phyloP scores from a whole-genome alignment of 92 coral and sea anemone genomes.

The Phymanthus crucifer region DNA sequence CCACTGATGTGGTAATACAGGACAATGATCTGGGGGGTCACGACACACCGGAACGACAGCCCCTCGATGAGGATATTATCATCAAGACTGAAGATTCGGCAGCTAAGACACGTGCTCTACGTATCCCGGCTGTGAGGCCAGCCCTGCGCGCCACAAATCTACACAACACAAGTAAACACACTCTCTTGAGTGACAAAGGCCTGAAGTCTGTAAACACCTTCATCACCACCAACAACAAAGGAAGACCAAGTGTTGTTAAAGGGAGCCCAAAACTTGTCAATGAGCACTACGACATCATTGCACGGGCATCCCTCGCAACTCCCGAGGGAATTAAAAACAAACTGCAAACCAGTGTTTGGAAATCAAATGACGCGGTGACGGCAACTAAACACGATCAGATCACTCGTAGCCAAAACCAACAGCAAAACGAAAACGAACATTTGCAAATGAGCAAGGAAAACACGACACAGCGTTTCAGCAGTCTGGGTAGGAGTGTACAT shows the following conservation, averaged over 20 bases:
- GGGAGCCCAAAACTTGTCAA: conserved; percentile 37
- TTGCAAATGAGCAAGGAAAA: neutral
- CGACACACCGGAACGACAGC: neutral
- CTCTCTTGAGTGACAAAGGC: neutral
- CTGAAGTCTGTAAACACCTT: neutral
- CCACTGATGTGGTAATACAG: neutral
- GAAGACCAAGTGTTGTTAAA: conserved; percentile 3
- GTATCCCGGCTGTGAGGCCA: too few relatives aligned
- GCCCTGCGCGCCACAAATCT: neutral
- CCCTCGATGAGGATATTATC: neutral
- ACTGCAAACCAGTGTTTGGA: neutral
- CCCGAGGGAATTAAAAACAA: neutral
- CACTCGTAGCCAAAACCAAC: neutral
- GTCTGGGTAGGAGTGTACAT: neutral
- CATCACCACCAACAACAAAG: neutral
- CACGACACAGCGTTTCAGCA: neutral
- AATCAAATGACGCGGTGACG: neutral
- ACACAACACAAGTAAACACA: neutral
- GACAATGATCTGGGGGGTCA: neutral
- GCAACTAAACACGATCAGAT: neutral
- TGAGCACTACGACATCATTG: conserved; percentile 24
- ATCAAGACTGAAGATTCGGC: neutral
- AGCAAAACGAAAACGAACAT: neutral
- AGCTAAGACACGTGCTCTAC: neutral
- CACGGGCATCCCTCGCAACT: conserved; percentile 16